Evolutionary conservation across 2,888 invertebrate species (phyloP), one percentile per base, ranked within the genome.

Genomic region (Rhodophaea formosa): DNA sequence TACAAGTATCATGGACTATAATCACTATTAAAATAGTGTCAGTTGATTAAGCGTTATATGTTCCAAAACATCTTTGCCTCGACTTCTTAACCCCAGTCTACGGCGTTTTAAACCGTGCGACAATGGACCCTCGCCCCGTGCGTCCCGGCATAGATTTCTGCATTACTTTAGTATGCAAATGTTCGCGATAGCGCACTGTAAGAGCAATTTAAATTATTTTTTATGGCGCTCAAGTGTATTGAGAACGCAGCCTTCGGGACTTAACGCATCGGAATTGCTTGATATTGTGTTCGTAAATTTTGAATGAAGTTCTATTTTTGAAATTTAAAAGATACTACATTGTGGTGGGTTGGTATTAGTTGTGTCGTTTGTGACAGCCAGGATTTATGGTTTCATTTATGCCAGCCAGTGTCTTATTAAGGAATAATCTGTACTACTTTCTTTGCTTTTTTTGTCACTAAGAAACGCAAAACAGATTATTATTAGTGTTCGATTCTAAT

Each of bases 121-220:
- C 72, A 82, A 77, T 71, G 87, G 72, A 73, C 73, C 76, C 81
- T 72, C 67, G 69, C 75, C 39, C 71, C 64, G 70, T 83, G 83
- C 81, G 84, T 83, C 78, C 84, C 83, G 82, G 82, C 87, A 88
- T 89, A 89, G 90, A 88, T 88, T 90, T 88, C 86, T 91, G 91
- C 91, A 91, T 91, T 88, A 91, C 87, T 91, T 90, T 86, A 86
- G 84, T 88, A 92, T 92, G 91, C 91, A 92, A 92, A 92, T 92
- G 85, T 79, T 78, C 80, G 75, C 83, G 88, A 88, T 88, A 88
- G 80, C 88, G 84, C 85, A 88, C 82, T 85, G 85, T 86, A 87
- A 86, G 88, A 89, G 89, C 91, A 88, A 92, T 92, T 92, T 91
- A 89, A 92, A 92, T 92, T 92, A 92, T 91, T 92, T 92, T 92